A percentile compares a stretch with the other conserved stretches of the same genome.
Conservation (phyloP, 2,888 invertebrate genomes). For the Sinopyrophorus schimmeli region DNA sequence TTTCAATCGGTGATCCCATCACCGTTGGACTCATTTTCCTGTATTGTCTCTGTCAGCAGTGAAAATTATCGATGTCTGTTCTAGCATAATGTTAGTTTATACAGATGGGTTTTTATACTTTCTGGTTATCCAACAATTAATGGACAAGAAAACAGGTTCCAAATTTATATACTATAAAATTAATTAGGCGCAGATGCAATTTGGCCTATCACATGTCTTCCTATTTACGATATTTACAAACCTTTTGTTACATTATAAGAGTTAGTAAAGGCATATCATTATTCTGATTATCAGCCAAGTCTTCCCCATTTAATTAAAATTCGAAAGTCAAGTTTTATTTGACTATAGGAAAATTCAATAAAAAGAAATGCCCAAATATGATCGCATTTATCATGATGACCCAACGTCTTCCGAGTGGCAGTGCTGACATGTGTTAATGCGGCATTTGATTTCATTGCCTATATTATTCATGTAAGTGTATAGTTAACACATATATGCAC, state of each 20-base stretch:
- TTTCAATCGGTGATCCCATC: constrained; percentile 18
- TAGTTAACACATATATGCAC: constrained; percentile 33
- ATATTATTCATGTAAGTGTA: constrained; percentile 33
- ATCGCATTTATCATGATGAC: constrained; percentile 16
- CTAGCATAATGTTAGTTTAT: constrained; percentile 9
- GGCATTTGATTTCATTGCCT: constrained; percentile 31
- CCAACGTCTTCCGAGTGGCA: constrained; percentile 30
- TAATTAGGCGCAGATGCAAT: constrained; percentile 17
- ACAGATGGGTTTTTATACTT: constrained; percentile 13
- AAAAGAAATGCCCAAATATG: constrained; percentile 7
- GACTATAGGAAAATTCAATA: constrained; percentile 12
- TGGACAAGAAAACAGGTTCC: constrained; percentile 4
- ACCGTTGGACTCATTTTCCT: constrained; percentile 25
- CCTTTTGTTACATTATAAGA: constrained; percentile 10
- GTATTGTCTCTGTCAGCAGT: constrained; percentile 19
- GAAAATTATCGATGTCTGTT: constrained; percentile 18
- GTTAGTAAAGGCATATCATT: constrained; percentile 23
- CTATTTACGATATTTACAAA: constrained; percentile 23
- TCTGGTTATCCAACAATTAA: too few relatives aligned
- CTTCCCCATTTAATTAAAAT: constrained; percentile 22
- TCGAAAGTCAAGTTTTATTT: constrained; percentile 14
- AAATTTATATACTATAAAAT: constrained; percentile 12
- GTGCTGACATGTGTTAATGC: constrained; percentile 18
- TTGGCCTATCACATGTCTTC: constrained; percentile 29
- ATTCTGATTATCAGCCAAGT: constrained; percentile 25